Base-by-base conservation (phyloP, 2,888 invertebrate species). In the Lasius fuliginosus region DNA sequence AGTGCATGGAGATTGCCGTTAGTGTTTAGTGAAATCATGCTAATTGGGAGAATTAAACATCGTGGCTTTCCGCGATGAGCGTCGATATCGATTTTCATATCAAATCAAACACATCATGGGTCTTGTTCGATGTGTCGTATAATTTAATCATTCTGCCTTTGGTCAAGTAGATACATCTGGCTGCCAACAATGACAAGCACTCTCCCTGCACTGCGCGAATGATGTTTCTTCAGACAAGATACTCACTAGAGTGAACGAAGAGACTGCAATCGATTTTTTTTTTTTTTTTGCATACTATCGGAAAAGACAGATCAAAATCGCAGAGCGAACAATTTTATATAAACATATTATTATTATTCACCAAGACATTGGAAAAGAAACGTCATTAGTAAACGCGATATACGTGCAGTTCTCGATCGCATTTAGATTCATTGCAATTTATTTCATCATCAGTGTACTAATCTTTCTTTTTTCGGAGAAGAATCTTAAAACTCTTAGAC, bases 21-120 rank as follows among this genome's bases (percentile, higher is more conserved):
- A 82, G 23, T 85, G 79, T 86, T 92, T 92, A 91, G 90, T 90
- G 86, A 73, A 56, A 53, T 56, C 69, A 56, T 82, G 91, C 86
- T 92, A 92, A 92, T 91, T 91, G 87, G 68, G 75, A 88, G 85
- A 85, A 46, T 42, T 42, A 58, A 53, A 58, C 62, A 30, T 36
- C 27, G 18, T 60, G 42, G 4, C 30, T 12, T 60, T 60, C 42
- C 30, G 11, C 23, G 11, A 23, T 15, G 18, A 33, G 5, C 56
- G 36, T 3, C 5, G 58, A 11, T 15, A 15, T 4, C 15, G 23
- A 75, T 64, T 64, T 64, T 75, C 30, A 12, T 8, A 9, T 30
- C n/a, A 15, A 68, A 30, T 23, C 36, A 46, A 23, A 15, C n/a
- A 18, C 30, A 27, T 23, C n/a, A 33, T 40, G 23, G 18, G 30